These are phyloP conservation scores for Agrotis exclamationis DNA, from an alignment of 2,888 invertebrate genomes.

Conservation along the genomic window DNA sequence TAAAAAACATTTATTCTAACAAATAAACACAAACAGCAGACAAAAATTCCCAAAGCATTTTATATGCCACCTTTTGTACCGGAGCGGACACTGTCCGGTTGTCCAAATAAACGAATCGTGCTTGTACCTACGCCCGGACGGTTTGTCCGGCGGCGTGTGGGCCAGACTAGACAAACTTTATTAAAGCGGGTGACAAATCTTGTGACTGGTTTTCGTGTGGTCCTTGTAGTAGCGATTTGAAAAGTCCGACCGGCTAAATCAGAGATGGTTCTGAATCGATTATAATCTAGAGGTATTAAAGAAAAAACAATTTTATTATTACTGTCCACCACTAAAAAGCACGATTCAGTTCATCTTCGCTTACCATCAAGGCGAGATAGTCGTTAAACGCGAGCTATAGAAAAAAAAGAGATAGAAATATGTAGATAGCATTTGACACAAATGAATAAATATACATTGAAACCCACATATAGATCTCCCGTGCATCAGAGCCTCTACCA, in stretches of 20 bases:
- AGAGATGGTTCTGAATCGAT: too few species aligned
- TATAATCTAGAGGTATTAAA: too few species aligned
- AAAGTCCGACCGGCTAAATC: neutral
- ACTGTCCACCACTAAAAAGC: too few species aligned
- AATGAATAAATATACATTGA: too few species aligned
- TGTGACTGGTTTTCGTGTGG: constrained; percentile 19
- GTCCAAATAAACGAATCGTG: constrained; percentile 51
- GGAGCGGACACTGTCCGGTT: constrained; percentile 22
- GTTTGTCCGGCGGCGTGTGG: constrained; percentile 21
- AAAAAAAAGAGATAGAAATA: too few species aligned
- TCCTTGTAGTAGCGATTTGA: neutral
- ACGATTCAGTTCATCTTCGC: too few species aligned
- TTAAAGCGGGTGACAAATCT: constrained; percentile 42
- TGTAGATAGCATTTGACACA: too few species aligned
- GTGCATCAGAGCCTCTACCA: too few species aligned
- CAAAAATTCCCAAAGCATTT: constrained; percentile 42
- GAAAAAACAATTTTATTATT: too few species aligned
- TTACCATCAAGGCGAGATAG: too few species aligned
- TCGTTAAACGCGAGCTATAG: too few species aligned
- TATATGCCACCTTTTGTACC: constrained; percentile 30
- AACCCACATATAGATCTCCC: too few species aligned
- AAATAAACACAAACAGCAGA: constrained; percentile 14
- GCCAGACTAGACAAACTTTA: constrained; percentile 48
- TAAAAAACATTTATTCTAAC: neutral
- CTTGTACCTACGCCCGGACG: constrained; percentile 1